Evolutionary conservation across 2,113 vertebrate species (phyloP), one percentile per base, ranked within the genome.

Genomic region (Probosciger aterrimus): DNA sequence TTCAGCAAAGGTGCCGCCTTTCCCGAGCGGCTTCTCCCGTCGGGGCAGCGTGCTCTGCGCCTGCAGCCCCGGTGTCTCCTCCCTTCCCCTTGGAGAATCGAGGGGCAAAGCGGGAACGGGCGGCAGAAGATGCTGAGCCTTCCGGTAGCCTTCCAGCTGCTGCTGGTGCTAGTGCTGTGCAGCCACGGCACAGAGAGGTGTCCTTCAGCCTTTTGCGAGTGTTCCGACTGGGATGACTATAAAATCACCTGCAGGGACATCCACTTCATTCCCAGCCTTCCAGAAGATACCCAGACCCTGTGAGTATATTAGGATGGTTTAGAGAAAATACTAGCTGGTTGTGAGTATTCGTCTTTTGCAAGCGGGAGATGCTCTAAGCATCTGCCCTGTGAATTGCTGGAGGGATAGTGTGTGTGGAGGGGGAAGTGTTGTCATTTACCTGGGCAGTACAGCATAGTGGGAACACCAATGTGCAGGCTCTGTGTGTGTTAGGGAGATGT

Each of bases 211-310:
- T 97, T 97, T 67, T 99, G 99, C 80, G 97, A 99, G 81, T 99
- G 99, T 93, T 98, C 97, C 5, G 97, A 99, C 86, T 98, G 98
- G 98, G 97, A 92, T n/a, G 96, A 95, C 53, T 98, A 96, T 97
- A 98, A 98, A 79, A 98, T 99, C 96, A 99, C 98, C 81, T 99
- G 99, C 97, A 97, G 97, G 96, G 96, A 98, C 59, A 97, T 99
- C 65, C 97, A 98, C 79, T 96, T 93, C 90, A 98, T 99, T 80
- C 99, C 99, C 84, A 97, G 82, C 76, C 98, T 99, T 7, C 99
- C 99, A 5, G 93, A 94, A n/a, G 95, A 97, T 93, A 99, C 99
- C 7, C 98, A 99, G 96, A 98, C 97, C 6, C 96, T 99, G 99
- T 99, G 93, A 99, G 99, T 99, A 98, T 30, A 2, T 8, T 9